Evolutionary conservation across 2,888 invertebrate genomes (phyloP), one percentile per base, ranked within the genome.

Genomic region (Seira sanloemensis): DNA sequence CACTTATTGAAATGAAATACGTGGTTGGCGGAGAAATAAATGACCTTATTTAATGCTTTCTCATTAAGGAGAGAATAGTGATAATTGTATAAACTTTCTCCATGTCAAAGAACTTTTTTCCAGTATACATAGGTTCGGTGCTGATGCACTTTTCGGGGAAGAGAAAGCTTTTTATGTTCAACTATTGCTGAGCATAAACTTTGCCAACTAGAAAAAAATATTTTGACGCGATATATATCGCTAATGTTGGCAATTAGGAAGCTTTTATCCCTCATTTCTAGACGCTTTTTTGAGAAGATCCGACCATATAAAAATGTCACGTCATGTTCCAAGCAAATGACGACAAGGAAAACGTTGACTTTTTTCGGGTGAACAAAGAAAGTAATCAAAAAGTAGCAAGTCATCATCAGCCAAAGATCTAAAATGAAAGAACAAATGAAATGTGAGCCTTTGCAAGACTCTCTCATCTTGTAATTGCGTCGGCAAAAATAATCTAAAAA

Each of bases 241-340:
- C 79, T 79, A 79, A 79, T 79, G 72, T 67, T 54, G 73, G 79
- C 79, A 79, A 79, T 79, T 79, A 79, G 73, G 37, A 73, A 54
- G 73, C 73, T 54, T 73, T 73, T 79, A 79, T 79, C 54, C 72
- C 25, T 12, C 37, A 12, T 37, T 37, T 37, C n/a, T 37, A 37
- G 5, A 37, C 37, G 4, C 24, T 79, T 79, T 67, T 67, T 16
- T 54, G 18, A 25, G 58, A 67, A 79, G 19, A 46, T 50, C 26
- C 9, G 21, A 18, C 54, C 50, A 12, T 12, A 21, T 54, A 79
- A 37, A 73, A 73, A 79, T 73, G 73, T 73, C 79, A 79, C 79
- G 79, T 79, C 73, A 79, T 54, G 27, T 58, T 37, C 12, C 12
- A 37, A 12, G 37, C 21, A 26, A n/a, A 67, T 66, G 21, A 18